phyloP scores from a whole-genome alignment of 2,888 invertebrate species.

The Protodeltote pygarga region DNA sequence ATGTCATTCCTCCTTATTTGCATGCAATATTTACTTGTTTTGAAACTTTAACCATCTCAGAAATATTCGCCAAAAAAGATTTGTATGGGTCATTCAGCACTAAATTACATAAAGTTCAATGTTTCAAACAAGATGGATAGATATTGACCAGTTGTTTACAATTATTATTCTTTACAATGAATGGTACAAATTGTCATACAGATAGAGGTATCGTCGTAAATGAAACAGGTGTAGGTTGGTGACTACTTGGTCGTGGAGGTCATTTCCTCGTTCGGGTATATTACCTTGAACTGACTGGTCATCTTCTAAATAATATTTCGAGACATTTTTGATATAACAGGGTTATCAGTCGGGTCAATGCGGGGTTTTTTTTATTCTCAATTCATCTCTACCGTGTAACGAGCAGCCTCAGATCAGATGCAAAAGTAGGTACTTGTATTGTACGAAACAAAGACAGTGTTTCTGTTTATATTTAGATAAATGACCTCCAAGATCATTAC shows the following conservation, averaged over 20 bases:
- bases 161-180: slow-evolving; percentile 1
- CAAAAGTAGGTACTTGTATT: too few relatives aligned
- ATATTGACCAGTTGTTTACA: slow-evolving; percentile 12
- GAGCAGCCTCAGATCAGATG: neutral
- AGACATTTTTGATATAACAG: slow-evolving; percentile 10
- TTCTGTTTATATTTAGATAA: slow-evolving; percentile 22
- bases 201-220: slow-evolving; percentile 2
- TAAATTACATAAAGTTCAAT: slow-evolving; percentile 14
- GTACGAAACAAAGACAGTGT: slow-evolving; percentile 3
- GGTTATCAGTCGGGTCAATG: slow-evolving; percentile 28
- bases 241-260: slow-evolving; percentile 51
- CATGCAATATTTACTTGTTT: slow-evolving; percentile 62
- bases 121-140: slow-evolving; percentile 3
- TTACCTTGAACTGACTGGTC: slow-evolving; percentile 62
- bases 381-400: neutral
- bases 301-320: slow-evolving; percentile 12
- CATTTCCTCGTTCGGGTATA: slow-evolving; percentile 62
- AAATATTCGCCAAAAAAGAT: slow-evolving; percentile 34
- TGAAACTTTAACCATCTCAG: slow-evolving; percentile 51
- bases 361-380: slow-evolving; percentile 4
- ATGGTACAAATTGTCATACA: slow-evolving; percentile 15
- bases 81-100: slow-evolving; percentile 18
- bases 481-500: slow-evolving; percentile 4
- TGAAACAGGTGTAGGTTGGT: slow-evolving; percentile 18
- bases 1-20: slow-evolving; percentile 64